These are phyloP conservation scores for Panorpa germanica DNA, from an alignment of 2,888 invertebrate species.

Conservation along the genomic window DNA sequence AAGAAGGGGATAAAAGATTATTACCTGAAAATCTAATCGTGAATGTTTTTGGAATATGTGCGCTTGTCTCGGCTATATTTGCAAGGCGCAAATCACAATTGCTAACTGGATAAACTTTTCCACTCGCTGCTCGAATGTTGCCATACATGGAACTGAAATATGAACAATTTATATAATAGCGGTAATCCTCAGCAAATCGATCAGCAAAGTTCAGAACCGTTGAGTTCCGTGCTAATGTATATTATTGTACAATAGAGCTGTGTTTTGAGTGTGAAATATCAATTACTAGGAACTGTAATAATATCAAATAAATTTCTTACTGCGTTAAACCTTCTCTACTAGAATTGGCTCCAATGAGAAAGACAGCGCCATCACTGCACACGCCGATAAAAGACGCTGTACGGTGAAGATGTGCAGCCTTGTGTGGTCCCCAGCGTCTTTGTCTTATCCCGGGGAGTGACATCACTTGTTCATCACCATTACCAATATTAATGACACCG, in stretches of 20 bases:
- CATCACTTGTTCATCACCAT: conserved; percentile 23
- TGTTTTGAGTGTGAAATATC: neutral
- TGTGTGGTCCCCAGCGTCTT: conserved; percentile 23
- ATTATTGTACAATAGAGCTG: neutral
- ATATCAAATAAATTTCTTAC: conserved; percentile 25
- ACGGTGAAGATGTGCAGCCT: conserved; percentile 17
- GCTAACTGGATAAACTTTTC: conserved; percentile 22
- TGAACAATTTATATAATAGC: conserved; percentile 13
- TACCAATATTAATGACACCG: conserved; percentile 32
- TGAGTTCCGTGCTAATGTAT: too few species aligned
- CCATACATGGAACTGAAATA: conserved; percentile 32
- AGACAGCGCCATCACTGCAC: conserved; percentile 33
- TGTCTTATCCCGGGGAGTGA: conserved; percentile 32
- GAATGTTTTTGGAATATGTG: conserved; percentile 26
- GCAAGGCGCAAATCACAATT: conserved; percentile 28
- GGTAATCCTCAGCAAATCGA: conserved; percentile 9
- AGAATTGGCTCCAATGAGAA: conserved; percentile 31
- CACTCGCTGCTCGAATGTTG: conserved; percentile 28
- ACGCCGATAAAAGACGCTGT: conserved; percentile 23
- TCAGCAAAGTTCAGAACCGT: too few species aligned
- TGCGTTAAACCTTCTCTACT: conserved; percentile 30
- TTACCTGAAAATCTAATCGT: conserved; percentile 30
- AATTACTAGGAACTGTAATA: neutral
- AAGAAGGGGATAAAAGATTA: too few species aligned
- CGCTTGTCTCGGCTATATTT: conserved; percentile 25